Evolutionary conservation across 2,888 invertebrate genomes (phyloP).

Genomic region (Tholera decimalis): DNA sequence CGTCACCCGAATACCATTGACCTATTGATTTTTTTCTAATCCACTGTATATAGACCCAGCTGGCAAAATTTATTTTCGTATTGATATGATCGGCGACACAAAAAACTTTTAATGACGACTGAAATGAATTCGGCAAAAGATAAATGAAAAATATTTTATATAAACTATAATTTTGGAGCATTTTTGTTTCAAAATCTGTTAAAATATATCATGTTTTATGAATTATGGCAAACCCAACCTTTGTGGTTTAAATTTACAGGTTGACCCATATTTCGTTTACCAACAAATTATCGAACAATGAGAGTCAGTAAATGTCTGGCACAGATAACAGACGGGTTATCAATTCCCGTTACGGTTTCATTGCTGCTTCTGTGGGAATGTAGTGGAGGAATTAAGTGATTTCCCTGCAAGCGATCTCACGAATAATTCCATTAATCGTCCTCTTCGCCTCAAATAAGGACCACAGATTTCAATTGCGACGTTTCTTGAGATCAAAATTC

Average conservation of each 20-base stretch:
- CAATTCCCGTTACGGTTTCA: constrained; percentile 37
- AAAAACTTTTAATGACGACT: constrained; percentile 10
- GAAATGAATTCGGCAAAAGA: constrained; percentile 15
- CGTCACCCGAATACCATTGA: constrained; percentile 14
- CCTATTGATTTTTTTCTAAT: constrained; percentile 49
- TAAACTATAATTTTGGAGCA: not conserved
- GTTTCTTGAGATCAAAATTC: constrained; percentile 56
- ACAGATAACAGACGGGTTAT: constrained; percentile 49
- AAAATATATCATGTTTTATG: constrained; percentile 21
- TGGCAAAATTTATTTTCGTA: constrained; percentile 7
- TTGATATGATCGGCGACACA: not conserved
- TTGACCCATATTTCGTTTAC: constrained; percentile 24
- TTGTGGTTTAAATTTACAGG: constrained; percentile 5
- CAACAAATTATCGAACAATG: constrained; percentile 32
- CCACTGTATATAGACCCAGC: not conserved
- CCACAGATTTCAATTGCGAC: constrained; percentile 59
- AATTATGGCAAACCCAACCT: constrained; percentile 2
- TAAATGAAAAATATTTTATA: constrained; percentile 3
- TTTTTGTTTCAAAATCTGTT: constrained; percentile 11
- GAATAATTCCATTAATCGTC: constrained; percentile 67
- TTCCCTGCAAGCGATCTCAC: constrained; percentile 66
- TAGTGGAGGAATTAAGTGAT: constrained; percentile 65
- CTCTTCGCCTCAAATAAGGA: constrained; percentile 48
- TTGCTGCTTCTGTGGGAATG: constrained; percentile 11
- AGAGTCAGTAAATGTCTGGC: constrained; percentile 9